Evolutionary conservation across 2,888 invertebrate genomes (phyloP), one percentile per base, ranked within the genome.

Genomic region (Synergus japonicus): DNA sequence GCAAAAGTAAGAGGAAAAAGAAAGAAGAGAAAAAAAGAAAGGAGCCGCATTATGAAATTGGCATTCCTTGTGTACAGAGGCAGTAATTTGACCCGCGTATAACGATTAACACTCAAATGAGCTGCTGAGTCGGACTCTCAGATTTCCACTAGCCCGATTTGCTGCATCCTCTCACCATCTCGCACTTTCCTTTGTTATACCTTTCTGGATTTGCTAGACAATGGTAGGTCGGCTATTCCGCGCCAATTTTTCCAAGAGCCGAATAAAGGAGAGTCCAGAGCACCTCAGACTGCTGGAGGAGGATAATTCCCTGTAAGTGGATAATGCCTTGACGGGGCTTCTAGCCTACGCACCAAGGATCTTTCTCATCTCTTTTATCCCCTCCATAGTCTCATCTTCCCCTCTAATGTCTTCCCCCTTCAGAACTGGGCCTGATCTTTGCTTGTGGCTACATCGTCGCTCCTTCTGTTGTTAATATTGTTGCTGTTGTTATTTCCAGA

Each of bases 221-320:
- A 88, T 88, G 84, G 84, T 73, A 77, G 78, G 67, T 76, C 69
- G 83, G 87, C 85, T 80, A 84, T 86, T 85, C 82, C 85, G 79
- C 82, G 80, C 49, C 80, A 85, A 87, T 86, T 88, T 86, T 87
- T 87, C 85, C 84, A 37, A 81, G 58, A 79, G 79, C 79, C 85
- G 85, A 84, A 87, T 81, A 82, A 78, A 82, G 79, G 82, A 80
- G 80, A 63, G 77, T 46, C 29, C 44, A 29, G 46, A 44, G 76
- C 43, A 64, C 64, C 41, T 66, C 60, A 13, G 63, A 43, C 49
- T 69, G 43, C 58, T 13, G 29, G 66, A 22, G 84, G 81, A 88
- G 87, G 88, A 90, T 90, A 90, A 90, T 90, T 90, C 87, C 87
- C 88, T 88, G 87, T 90, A 90, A 90, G 90, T 90, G 90, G 90